Conservation (phyloP, 2,797 vertebrate species). For the Gallirallus australis region DNA sequence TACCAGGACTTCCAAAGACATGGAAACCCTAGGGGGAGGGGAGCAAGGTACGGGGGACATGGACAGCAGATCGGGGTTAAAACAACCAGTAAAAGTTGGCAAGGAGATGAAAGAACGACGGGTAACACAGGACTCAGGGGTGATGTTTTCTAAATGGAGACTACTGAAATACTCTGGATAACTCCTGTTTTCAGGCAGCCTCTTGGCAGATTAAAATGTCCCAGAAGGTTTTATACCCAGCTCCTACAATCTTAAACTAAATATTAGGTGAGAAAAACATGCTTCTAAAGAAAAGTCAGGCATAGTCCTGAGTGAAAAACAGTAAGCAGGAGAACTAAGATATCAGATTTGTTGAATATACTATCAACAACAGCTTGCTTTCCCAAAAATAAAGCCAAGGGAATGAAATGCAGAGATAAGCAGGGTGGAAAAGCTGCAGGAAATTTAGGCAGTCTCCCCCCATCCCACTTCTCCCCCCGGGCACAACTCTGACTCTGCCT, state of each 20-base stretch:
- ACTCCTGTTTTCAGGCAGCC: slow-evolving; percentile 33
- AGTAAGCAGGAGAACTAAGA: not conserved
- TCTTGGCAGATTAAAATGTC: slow-evolving; percentile 49
- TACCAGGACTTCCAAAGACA: slow-evolving; percentile 61
- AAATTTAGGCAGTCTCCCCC: not conserved
- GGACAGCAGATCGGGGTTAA: not conserved
- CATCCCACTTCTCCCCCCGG: not conserved
- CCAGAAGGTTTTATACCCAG: slow-evolving; percentile 60
- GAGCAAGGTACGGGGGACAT: not conserved
- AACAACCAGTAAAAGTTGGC: not conserved
- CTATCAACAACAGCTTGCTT: slow-evolving; percentile 33
- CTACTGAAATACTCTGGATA: slow-evolving; percentile 15
- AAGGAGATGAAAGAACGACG: not conserved
- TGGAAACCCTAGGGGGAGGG: not conserved
- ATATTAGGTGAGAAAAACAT: slow-evolving; percentile 64
- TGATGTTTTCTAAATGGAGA: slow-evolving; percentile 26
- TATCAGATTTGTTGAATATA: slow-evolving; percentile 22
- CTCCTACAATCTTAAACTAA: slow-evolving; percentile 59
- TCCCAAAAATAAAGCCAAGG: slow-evolving; percentile 49
- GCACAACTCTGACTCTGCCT: not conserved
- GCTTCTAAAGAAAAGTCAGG: slow-evolving; percentile 54
- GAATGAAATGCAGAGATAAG: slow-evolving; percentile 41
- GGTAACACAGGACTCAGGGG: not conserved
- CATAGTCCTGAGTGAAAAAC: slow-evolving; percentile 46
- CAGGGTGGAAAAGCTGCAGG: slow-evolving; percentile 32